Evolutionary conservation across 1,140 invertebrate genomes (phyloP), one percentile per base, ranked within the genome.

Genomic region (Parapsyche elsis): DNA sequence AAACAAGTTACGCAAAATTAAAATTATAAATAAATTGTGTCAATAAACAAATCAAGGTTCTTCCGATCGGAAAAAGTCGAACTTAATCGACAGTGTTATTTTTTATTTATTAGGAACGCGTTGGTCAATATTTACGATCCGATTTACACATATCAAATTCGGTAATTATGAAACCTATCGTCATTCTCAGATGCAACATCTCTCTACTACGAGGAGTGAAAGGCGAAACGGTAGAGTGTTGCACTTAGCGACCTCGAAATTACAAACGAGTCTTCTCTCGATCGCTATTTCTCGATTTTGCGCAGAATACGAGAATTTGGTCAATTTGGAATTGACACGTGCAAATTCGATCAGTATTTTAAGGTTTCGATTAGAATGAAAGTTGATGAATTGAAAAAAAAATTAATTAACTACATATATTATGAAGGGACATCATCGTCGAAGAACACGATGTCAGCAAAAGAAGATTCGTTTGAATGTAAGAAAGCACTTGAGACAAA

Each of bases 211-310:
- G 30, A 38, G 57, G 64, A 67, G 64, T 67, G 64, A 67, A 67
- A 67, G 64, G 64, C 64, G 64, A 67, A 67, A 67, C 64, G 24
- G 64, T 67, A 67, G 64, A 61, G 57, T 38, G 30, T 67, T 67
- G 64, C 64, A 67, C 64, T 67, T 26, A 67, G 64, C 64, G 64
- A 67, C 64, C 64, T 67, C 64, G 64, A 67, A 67, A 67, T 67
- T 24, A 23, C 64, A 67, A 67, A 67, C 64, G 64, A 53, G 49
- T 53, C 10, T 53, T 53, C 16, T 53, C 49, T 12, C 49, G 16
- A 14, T 53, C 49, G 49, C 2, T 7, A 46, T 46, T 46, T 46
- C 45, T 7, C 45, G n/a, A 46, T 46, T 46, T 46, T 46, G 45
- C 12, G 5, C 12, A 46, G 5, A 46, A 46, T 46, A 12, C 45